These are phyloP conservation scores for Tricholaema leucomelas DNA, from an alignment of 2,113 vertebrate genomes.

Conservation along the genomic window DNA sequence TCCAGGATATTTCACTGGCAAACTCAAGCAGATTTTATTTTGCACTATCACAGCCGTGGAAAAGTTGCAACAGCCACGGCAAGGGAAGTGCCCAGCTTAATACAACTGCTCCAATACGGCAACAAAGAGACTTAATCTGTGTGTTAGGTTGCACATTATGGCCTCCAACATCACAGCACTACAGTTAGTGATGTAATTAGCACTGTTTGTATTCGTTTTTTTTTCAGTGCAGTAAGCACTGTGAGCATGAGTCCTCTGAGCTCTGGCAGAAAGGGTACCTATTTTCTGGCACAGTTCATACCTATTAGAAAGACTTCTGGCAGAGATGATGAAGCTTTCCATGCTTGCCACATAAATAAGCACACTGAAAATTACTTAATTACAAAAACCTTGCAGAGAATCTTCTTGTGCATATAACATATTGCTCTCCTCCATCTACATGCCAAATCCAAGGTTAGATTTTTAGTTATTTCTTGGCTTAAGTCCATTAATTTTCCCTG, in stretches of 20 bases:
- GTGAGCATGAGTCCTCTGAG: background rate
- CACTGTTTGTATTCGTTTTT: background rate
- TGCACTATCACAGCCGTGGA: background rate
- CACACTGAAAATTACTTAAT: background rate
- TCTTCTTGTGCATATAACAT: background rate
- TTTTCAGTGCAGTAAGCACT: background rate
- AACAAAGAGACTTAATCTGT: background rate
- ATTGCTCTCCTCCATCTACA: background rate
- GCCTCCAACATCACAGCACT: background rate
- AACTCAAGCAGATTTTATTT: background rate
- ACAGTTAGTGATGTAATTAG: background rate
- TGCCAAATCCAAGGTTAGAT: background rate
- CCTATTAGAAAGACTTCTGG: background rate
- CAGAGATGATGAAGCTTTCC: background rate
- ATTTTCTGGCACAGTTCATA: background rate
- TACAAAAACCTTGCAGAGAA: background rate
- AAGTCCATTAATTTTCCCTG: background rate
- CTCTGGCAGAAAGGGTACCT: background rate
- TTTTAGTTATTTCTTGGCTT: background rate
- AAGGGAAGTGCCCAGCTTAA: fast-evolving
- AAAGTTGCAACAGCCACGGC: background rate
- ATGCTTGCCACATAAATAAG: background rate
- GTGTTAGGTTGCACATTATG: background rate
- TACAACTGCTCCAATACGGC: background rate
- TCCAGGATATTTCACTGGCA: background rate